Conservation (phyloP, 2,888 invertebrate species). For the Caenorhabditis panamensis region DNA sequence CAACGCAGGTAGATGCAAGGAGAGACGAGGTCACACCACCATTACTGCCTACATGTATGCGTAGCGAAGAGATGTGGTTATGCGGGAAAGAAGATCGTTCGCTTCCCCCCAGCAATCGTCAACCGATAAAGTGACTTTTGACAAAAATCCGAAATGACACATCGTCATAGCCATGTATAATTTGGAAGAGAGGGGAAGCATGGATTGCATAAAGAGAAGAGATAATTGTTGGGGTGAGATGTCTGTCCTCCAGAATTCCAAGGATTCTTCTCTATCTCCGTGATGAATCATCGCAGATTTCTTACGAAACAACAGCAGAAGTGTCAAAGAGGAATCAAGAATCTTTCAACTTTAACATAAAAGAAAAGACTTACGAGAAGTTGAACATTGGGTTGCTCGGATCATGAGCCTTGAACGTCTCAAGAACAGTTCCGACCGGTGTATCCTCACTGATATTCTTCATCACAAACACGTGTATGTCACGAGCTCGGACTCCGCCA, state of each 20-base stretch:
- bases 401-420: slow-evolving; percentile 79
- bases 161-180: slow-evolving; percentile 16
- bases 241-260: slow-evolving; percentile 2
- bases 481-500: slow-evolving; percentile 66
- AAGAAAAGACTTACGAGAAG: slow-evolving; percentile 76
- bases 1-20: slow-evolving; percentile 31
- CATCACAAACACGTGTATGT: slow-evolving; percentile 76
- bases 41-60: slow-evolving; percentile 22
- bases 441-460: slow-evolving; percentile 80
- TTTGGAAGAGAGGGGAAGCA: slow-evolving; percentile 1
- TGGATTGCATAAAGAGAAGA: background rate
- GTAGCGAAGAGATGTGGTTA: background rate
- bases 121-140: slow-evolving; percentile 24
- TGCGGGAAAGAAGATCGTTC: slow-evolving; percentile 2
- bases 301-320: too few species aligned
- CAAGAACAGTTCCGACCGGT: slow-evolving; percentile 76
- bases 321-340: background rate
- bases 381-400: slow-evolving; percentile 75
- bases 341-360: too few species aligned
- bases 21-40: slow-evolving; percentile 42
- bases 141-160: slow-evolving; percentile 54
- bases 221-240: slow-evolving; percentile 1
- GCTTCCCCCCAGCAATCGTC: too few species aligned
- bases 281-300: background rate
- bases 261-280: slow-evolving; percentile 17